phyloP scores from a whole-genome alignment of 2,797 vertebrate genomes.

The Paratrypauchen microcephalus region DNA sequence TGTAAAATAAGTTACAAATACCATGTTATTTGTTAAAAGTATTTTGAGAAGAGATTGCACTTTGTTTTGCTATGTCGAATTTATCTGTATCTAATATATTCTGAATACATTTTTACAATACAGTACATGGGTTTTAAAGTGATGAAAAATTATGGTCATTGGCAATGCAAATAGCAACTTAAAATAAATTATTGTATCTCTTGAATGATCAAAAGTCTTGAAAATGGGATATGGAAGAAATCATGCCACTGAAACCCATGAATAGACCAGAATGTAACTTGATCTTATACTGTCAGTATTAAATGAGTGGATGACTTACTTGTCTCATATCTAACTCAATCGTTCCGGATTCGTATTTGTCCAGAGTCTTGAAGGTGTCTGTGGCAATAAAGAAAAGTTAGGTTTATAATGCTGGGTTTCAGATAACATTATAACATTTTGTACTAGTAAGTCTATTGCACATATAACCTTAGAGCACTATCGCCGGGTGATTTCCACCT shows the following conservation, averaged over 20 bases:
- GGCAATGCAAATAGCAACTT: not conserved
- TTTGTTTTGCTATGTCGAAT: not conserved
- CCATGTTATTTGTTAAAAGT: too few relatives aligned
- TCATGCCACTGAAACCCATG: too few relatives aligned
- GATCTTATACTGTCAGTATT: too few relatives aligned
- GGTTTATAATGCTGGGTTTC: not conserved
- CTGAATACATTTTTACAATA: too few relatives aligned
- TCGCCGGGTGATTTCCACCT: too few relatives aligned
- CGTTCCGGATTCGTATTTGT: conserved; percentile 44
- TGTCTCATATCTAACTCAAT: conserved; percentile 51
- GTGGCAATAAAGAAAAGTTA: conserved; percentile 14
- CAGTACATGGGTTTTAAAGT: not conserved
- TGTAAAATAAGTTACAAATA: too few relatives aligned
- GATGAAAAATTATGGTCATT: not conserved
- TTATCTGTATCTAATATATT: not conserved
- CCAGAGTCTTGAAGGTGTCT: conserved; percentile 64
- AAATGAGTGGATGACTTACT: conserved; percentile 34
- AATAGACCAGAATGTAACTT: not conserved
- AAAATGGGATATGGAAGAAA: too few relatives aligned
- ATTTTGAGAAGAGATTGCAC: too few relatives aligned
- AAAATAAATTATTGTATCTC: not conserved
- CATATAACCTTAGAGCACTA: too few relatives aligned
- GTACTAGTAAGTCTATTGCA: not conserved
- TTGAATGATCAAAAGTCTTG: too few relatives aligned
- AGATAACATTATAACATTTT: not conserved